Percentiles rank a stretch among this genome's conserved stretches.
These are phyloP conservation scores for Lepus oiostolus DNA, from an alignment of 2,797 vertebrate genomes.

Conservation along the genomic window DNA sequence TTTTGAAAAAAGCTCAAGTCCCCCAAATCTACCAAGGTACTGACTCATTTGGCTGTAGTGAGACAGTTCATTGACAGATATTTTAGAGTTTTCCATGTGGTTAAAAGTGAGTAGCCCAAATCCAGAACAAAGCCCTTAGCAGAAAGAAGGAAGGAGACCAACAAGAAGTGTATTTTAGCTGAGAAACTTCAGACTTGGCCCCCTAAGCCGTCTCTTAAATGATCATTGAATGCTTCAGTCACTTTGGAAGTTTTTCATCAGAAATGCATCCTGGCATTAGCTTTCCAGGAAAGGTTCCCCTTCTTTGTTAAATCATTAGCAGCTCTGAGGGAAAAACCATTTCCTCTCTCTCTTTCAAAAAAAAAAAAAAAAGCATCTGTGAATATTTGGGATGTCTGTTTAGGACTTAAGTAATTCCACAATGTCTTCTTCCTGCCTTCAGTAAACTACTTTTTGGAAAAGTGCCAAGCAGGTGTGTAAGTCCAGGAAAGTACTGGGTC, in stretches of 20 bases:
- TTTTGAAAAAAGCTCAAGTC: background rate
- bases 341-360: background rate
- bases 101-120: background rate
- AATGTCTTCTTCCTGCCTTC: constrained; percentile 23
- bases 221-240: background rate
- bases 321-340: background rate
- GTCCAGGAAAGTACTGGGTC: background rate
- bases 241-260: background rate
- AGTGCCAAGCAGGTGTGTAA: constrained; percentile 44
- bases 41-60: background rate
- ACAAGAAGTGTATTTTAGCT: background rate
- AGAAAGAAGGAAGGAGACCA: background rate
- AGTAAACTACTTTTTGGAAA: constrained; percentile 47
- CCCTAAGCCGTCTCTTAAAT: background rate
- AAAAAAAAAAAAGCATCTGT: background rate
- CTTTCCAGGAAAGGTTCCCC: background rate
- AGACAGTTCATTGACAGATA: background rate
- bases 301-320: constrained; percentile 31
- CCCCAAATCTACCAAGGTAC: background rate
- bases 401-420: background rate
- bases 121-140: background rate
- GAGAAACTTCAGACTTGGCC: background rate
- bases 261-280: background rate
- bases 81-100: background rate
- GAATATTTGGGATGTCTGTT: constrained; percentile 9